Percentiles rank a stretch among this genome's conserved stretches.
These are phyloP conservation scores for Triops longicaudatus DNA, from an alignment of 1,140 invertebrate species.

Conservation along the genomic window DNA sequence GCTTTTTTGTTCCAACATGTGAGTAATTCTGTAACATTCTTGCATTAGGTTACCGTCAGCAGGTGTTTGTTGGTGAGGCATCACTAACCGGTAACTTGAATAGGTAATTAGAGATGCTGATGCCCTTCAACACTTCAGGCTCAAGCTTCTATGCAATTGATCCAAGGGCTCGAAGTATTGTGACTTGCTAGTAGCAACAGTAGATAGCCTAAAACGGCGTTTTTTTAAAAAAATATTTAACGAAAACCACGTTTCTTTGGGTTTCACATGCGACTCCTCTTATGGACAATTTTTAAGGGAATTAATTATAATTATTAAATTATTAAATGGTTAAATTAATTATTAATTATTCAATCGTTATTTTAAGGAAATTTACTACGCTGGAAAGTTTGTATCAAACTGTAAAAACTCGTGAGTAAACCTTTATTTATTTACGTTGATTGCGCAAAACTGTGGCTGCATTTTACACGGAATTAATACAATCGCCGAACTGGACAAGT, in stretches of 20 bases:
- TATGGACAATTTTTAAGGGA: too few species aligned
- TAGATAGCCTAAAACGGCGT: not conserved
- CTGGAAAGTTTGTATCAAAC: too few species aligned
- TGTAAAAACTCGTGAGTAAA: too few species aligned
- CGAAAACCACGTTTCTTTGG: too few species aligned
- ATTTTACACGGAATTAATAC: not conserved
- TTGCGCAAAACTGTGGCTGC: too few species aligned
- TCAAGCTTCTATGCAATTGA: not conserved
- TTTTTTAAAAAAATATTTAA: not conserved
- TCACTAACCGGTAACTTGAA: slow-evolving; percentile 12
- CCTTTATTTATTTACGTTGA: too few species aligned
- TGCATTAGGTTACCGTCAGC: slow-evolving; percentile 6
- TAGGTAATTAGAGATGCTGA: slow-evolving; percentile 11
- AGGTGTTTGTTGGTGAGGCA: slow-evolving; percentile 6
- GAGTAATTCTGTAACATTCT: slow-evolving; percentile 13
- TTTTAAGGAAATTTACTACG: too few species aligned
- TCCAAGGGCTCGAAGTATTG: not conserved
- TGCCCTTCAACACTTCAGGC: not conserved
- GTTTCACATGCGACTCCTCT: too few species aligned
- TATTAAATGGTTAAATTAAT: too few species aligned
- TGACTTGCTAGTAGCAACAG: not conserved
- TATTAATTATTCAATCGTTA: too few species aligned
- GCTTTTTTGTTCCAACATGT: not conserved
- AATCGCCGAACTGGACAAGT: not conserved
- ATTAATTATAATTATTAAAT: too few species aligned